These are phyloP conservation scores for Gymnorhina tibicen DNA, from an alignment of 2,113 vertebrate species.

Conservation along the genomic window DNA sequence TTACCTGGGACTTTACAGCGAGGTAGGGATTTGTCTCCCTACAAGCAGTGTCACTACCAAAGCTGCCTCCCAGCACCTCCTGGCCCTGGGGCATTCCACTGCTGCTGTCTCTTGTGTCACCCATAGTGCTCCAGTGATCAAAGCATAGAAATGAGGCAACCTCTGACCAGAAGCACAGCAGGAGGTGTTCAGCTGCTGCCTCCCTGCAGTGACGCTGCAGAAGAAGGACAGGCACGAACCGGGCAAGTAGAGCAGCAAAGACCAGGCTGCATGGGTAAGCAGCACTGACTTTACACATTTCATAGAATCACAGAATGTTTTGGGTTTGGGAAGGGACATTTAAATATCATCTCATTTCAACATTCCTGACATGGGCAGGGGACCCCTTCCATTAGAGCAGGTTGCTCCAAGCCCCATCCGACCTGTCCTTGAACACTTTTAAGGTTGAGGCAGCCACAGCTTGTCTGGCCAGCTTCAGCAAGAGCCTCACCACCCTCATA, in stretches of 20 bases:
- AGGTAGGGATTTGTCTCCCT: background rate
- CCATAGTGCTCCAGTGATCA: background rate
- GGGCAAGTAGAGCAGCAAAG: background rate
- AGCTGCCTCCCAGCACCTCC: background rate
- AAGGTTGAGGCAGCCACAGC: background rate
- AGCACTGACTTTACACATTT: background rate
- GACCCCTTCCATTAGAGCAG: fast-evolving
- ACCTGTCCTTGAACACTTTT: background rate
- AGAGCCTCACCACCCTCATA: background rate
- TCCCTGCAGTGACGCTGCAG: background rate
- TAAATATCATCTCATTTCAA: background rate
- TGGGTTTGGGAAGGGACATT: background rate
- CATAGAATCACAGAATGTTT: background rate
- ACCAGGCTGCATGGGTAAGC: fast-evolving
- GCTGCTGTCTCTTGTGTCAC: background rate
- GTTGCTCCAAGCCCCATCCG: background rate
- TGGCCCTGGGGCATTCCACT: background rate
- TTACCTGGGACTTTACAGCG: background rate
- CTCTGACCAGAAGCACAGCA: background rate
- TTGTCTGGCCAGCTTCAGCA: background rate
- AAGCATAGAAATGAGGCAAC: background rate
- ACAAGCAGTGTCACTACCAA: background rate
- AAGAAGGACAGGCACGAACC: fast-evolving
- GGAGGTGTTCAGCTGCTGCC: background rate
- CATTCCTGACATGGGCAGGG: fast-evolving